A percentile compares a stretch with the other conserved stretches of the same genome.
These are phyloP conservation scores for Calyptomena viridis DNA, from an alignment of 2,113 vertebrate species.

Conservation along the genomic window DNA sequence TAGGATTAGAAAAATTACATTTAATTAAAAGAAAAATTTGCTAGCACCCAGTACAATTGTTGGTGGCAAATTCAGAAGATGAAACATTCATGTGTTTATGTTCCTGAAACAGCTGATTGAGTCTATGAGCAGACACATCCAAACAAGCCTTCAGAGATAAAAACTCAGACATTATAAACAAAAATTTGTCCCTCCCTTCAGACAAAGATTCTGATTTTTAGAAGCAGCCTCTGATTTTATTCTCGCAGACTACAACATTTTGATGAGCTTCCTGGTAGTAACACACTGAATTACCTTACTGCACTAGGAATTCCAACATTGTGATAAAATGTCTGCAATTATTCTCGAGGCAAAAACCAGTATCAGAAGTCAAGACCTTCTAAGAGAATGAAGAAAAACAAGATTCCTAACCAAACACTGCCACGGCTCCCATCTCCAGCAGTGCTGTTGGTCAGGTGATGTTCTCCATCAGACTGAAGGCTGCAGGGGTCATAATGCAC, in stretches of 20 bases:
- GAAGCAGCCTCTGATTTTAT: neutral
- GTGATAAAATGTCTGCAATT: neutral
- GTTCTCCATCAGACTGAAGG: neutral
- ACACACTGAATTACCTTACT: neutral
- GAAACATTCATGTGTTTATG: conserved; percentile 31
- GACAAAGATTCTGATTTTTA: neutral
- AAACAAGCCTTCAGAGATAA: conserved; percentile 5
- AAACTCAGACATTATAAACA: neutral
- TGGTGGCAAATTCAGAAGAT: neutral
- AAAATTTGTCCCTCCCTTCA: neutral
- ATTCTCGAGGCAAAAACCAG: neutral
- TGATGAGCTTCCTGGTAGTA: neutral
- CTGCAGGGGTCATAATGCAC: neutral
- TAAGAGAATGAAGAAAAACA: neutral
- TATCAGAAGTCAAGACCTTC: neutral
- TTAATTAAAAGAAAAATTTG: conserved; percentile 37
- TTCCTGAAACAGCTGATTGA: neutral
- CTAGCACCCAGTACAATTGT: neutral
- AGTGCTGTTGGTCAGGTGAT: neutral
- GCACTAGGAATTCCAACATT: neutral
- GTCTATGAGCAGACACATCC: neutral
- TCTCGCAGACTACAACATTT: neutral
- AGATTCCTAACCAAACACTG: neutral
- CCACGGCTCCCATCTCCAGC: accelerated
- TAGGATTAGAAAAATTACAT: conserved; percentile 39